A percentile compares a stretch with the other conserved stretches of the same genome.
Evolutionary conservation across 1,140 invertebrate species (phyloP).

Genomic region (Drosophila teissieri): DNA sequence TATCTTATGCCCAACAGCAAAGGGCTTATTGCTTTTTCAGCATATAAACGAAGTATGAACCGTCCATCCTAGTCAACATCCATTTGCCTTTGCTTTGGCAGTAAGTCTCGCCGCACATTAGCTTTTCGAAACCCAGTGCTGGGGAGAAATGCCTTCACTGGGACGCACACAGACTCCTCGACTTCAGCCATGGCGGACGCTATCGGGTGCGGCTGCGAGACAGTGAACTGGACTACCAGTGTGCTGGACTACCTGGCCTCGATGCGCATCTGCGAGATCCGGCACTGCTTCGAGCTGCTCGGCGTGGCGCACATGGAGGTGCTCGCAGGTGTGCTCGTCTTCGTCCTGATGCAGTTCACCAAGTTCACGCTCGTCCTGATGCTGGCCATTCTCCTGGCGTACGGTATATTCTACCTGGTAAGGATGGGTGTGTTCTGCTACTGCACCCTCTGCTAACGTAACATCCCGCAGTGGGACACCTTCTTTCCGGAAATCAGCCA

Average conservation of each 20-base stretch:
- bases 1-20: no score
- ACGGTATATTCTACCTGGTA: slow-evolving; percentile 66
- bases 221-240: no score
- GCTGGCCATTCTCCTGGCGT: slow-evolving; percentile 48
- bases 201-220: slow-evolving; percentile 8
- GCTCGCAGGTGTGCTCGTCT: slow-evolving; percentile 39
- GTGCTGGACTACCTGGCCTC: slow-evolving; percentile 27
- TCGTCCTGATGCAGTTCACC: slow-evolving; percentile 61
- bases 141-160: slow-evolving; percentile 27
- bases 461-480: slow-evolving; percentile 25
- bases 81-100: slow-evolving; percentile 5
- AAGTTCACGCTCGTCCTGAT: slow-evolving; percentile 57
- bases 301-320: slow-evolving; percentile 55
- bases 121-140: neutral
- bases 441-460: neutral
- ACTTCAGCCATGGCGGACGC: slow-evolving; percentile 46
- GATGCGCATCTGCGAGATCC: slow-evolving; percentile 40
- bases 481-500: slow-evolving; percentile 35
- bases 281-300: slow-evolving; percentile 54
- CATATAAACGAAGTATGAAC: neutral
- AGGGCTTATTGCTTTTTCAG: neutral
- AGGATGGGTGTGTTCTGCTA: neutral
- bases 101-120: neutral
- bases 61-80: neutral
- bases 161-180: slow-evolving; percentile 3